Conservation (phyloP, 2,797 vertebrate genomes). For the Pipistrellus nathusii region DNA sequence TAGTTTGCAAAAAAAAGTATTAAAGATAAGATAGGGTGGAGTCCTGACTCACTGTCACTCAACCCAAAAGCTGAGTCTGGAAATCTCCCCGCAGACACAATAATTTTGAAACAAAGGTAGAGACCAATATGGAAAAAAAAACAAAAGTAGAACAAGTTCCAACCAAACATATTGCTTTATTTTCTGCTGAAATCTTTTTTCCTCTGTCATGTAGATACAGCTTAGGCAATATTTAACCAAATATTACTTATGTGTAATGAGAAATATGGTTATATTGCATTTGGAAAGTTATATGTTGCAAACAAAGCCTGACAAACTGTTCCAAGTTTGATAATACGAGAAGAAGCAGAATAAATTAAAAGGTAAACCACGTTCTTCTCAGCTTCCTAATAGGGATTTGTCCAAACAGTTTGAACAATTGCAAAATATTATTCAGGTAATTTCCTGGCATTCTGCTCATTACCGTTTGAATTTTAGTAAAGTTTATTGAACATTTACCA, state of each 20-base stretch:
- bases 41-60: constrained; percentile 47
- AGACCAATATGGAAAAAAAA: constrained; percentile 64
- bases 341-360: constrained; percentile 65
- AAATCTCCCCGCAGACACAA: constrained; percentile 62
- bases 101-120: constrained; percentile 63
- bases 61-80: constrained; percentile 53
- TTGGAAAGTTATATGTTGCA: constrained; percentile 69
- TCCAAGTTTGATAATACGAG: constrained; percentile 68
- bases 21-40: constrained; percentile 58
- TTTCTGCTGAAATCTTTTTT: constrained; percentile 65
- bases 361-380: constrained; percentile 44
- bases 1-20: constrained; percentile 63
- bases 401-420: constrained; percentile 64
- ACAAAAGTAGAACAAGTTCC: constrained; percentile 65
- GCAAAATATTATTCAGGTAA: constrained; percentile 66
- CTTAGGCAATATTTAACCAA: constrained; percentile 70
- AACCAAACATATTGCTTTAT: constrained; percentile 72
- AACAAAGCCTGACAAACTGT: constrained; percentile 69
- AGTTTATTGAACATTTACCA: neutral
- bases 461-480: constrained; percentile 20
- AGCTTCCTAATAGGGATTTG: constrained; percentile 56
- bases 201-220: constrained; percentile 34
- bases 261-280: constrained; percentile 58
- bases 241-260: constrained; percentile 71
- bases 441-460: constrained; percentile 26